Evolutionary conservation across 1,140 invertebrate genomes (phyloP), one percentile per base, ranked within the genome.

Genomic region (Papilio xuthus): DNA sequence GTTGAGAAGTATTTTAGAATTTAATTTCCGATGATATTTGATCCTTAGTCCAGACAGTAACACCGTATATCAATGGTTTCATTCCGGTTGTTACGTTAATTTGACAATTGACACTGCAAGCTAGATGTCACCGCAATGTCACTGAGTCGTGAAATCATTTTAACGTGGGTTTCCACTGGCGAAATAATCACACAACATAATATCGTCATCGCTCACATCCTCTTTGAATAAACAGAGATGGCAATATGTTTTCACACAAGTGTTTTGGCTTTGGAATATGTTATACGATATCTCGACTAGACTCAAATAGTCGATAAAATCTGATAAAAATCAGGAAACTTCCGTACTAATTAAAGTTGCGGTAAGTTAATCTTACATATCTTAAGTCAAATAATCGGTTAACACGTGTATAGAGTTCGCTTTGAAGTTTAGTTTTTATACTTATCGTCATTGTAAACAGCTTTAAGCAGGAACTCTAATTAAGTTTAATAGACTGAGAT

Each of bases 91-190:
- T 71, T 71, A 41, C 18, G 32, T 42, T 42, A 71, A 71, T 71
- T 71, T 23, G n/a, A 20, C 41, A 71, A 71, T 71, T 71, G 69
- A 23, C 69, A 32, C 69, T 32, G 18, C 37, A 71, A 18, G n/a
- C 69, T 42, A 71, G 28, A 69, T 71, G 69, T 71, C 69, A 71
- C 69, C 41, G 32, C 69, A 71, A 42, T 67, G 60, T 67, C 60
- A 67, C 23, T 15, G 60, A 67, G 60, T 7, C 60, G 23, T 67
- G 60, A 67, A 67, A 67, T 67, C 60, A 4, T 15, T 28, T 28
- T 67, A 67, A 15, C 6, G 23, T 20, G 50, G 7, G 50, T 53
- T 53, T 20, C 50, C 50, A 53, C 50, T 53, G 50, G 18, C 50
- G n/a, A 53, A n/a, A 53, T 18, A 53, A 6, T 18, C 18, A n/a